Evolutionary conservation across 30 jellyfish, hydroid and myxozoan species (phyloP).

Genomic region (Cassiopea andromeda): DNA sequence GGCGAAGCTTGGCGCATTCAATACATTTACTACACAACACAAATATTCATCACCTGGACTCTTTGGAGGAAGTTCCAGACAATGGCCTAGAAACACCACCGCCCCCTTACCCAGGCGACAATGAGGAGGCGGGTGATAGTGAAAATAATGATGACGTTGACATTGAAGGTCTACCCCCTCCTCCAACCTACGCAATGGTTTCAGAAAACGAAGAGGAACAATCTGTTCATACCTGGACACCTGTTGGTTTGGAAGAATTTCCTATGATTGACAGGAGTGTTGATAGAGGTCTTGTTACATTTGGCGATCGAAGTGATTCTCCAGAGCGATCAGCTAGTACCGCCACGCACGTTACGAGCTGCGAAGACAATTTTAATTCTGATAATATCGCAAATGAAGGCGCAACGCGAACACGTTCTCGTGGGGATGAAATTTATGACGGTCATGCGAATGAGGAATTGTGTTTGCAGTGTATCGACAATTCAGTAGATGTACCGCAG

Average conservation of each 20-base stretch:
- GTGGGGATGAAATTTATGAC: neutral
- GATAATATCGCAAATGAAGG: neutral
- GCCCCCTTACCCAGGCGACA: constrained; percentile 71
- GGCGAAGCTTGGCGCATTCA: constrained; percentile 40
- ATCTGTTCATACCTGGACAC: constrained; percentile 42
- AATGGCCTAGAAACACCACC: constrained; percentile 65
- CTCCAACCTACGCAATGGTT: constrained; percentile 59
- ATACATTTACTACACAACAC: constrained; percentile 28
- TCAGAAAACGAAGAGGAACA: constrained; percentile 63
- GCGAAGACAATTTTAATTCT: constrained; percentile 1
- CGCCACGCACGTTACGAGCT: constrained; percentile 17
- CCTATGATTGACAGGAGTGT: neutral
- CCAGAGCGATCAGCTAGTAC: neutral
- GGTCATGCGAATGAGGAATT: neutral
- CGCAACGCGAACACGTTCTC: neutral
- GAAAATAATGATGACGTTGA: constrained; percentile 17
- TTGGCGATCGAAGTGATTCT: neutral
- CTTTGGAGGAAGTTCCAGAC: constrained; percentile 73
- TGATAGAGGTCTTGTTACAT: neutral
- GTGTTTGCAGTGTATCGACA: constrained; percentile 43
- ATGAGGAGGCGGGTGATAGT: neutral
- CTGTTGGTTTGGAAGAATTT: neutral
- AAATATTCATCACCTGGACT: constrained; percentile 28
- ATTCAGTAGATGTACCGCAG: neutral
- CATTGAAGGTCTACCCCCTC: constrained; percentile 62